Evolutionary conservation across 2,888 invertebrate species (phyloP), one percentile per base, ranked within the genome.

Genomic region (Exephanes ischioxanthus): DNA sequence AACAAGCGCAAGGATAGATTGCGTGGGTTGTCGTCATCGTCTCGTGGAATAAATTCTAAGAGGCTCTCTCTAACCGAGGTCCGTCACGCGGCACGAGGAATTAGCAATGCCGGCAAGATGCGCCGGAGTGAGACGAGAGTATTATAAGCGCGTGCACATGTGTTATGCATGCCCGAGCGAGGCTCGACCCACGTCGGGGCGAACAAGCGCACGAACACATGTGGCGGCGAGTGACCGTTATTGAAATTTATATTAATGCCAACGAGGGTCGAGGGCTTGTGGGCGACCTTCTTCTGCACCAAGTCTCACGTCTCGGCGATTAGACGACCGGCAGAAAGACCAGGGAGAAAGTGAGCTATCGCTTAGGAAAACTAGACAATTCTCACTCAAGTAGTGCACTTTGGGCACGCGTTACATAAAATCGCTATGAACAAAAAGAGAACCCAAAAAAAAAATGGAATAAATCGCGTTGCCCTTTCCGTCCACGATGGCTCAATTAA

Each of bases 211-310:
- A 79, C 77, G 72, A 73, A 73, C 76, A 76, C 80, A 67, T 33
- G 53, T 79, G 86, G 81, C 86, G 87, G 79, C 87, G 86, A 71
- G 84, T 63, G 87, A 77, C 73, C 85, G 89, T 90, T 90, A 90
- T 91, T 90, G 90, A 91, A 91, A 91, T 91, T 91, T 91, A 89
- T 90, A 90, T 91, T 89, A 88, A 91, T 89, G 89, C 87, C 88
- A 83, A 88, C 88, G 87, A 88, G 88, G 88, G 89, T 86, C 85
- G 84, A 87, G 86, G 80, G 84, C 83, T 84, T 76, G 84, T 82
- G 82, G 87, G 87, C 84, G 88, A 88, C 83, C 88, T 83, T 87
- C 80, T 84, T 41, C 80, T 55, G 45, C 58, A 70, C 66, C 80
- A 55, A 75, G 71, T 61, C 63, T 53, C 72, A 45, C 80, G 58